Evolutionary conservation across 2,797 vertebrate species (phyloP).

Genomic region (Siniperca undulata): DNA sequence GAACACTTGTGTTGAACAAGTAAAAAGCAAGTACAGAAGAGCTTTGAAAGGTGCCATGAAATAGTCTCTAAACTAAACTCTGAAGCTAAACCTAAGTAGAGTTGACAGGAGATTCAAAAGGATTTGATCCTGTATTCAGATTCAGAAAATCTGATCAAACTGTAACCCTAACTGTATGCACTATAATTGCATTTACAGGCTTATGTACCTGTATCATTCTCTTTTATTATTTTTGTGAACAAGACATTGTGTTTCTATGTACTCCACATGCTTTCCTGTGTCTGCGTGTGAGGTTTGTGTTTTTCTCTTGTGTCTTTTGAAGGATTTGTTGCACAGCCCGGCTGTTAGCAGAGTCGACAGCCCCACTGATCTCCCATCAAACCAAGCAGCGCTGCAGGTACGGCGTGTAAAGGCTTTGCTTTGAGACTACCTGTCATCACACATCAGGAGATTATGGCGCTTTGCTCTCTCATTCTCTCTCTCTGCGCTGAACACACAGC

Average conservation of each 20-base stretch:
- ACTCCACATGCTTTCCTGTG: constrained; percentile 58
- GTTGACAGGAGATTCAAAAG: constrained; percentile 7
- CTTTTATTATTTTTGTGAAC: constrained; percentile 19
- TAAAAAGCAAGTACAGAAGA: background rate
- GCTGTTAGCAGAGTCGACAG: constrained; percentile 80
- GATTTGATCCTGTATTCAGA: constrained; percentile 35
- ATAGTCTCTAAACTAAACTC: background rate
- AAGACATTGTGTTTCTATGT: constrained; percentile 14
- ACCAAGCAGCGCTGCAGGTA: constrained; percentile 78
- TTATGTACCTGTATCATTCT: constrained; percentile 26
- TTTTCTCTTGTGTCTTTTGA: constrained; percentile 60
- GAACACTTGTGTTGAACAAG: background rate
- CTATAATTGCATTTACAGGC: constrained; percentile 18
- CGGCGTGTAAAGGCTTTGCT: constrained; percentile 74
- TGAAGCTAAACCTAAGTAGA: constrained; percentile 20
- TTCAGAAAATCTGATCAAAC: constrained; percentile 17
- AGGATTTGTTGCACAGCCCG: constrained; percentile 67
- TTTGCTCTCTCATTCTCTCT: constrained; percentile 57
- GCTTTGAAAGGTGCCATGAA: constrained; percentile 6
- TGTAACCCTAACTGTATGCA: background rate
- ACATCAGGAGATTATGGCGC: constrained; percentile 73
- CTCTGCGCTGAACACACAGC: constrained; percentile 41
- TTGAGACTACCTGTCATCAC: constrained; percentile 83
- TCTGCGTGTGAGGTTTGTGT: constrained; percentile 57
- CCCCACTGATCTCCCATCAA: constrained; percentile 82